Conservation (phyloP, 2,113 vertebrate species). For the Gopherus evgoodei region DNA sequence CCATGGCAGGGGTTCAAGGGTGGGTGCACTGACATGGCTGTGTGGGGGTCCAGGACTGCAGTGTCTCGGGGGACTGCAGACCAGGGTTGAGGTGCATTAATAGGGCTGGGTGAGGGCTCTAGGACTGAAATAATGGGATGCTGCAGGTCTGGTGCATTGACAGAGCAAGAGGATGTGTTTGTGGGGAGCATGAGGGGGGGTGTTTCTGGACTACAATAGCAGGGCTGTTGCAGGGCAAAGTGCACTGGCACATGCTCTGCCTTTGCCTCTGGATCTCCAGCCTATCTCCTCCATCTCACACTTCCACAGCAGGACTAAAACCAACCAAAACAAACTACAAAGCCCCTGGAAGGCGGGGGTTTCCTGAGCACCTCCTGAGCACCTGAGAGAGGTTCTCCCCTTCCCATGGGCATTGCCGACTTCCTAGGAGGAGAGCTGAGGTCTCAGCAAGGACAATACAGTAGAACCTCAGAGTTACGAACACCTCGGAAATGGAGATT, state of each 20-base stretch:
- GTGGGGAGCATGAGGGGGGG: not conserved
- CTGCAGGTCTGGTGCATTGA: not conserved
- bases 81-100: too few species aligned
- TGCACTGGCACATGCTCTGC: too few species aligned
- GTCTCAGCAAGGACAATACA: not conserved
- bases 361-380: not conserved
- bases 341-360: not conserved
- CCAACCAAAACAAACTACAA: not conserved
- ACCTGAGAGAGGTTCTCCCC: not conserved
- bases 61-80: too few species aligned
- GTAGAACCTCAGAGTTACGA: too few species aligned
- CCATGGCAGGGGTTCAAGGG: too few species aligned
- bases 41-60: too few species aligned
- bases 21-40: too few species aligned
- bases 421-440: not conserved
- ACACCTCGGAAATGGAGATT: too few species aligned
- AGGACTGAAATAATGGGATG: not conserved
- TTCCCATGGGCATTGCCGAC: not conserved
- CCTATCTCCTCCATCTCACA: not conserved
- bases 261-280: not conserved
- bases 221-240: not conserved
- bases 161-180: not conserved
- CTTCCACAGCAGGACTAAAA: not conserved
- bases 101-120: too few species aligned
- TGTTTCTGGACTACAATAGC: not conserved